Evolutionary conservation across 2,113 vertebrate species (phyloP).

Genomic region (Egretta garzetta): DNA sequence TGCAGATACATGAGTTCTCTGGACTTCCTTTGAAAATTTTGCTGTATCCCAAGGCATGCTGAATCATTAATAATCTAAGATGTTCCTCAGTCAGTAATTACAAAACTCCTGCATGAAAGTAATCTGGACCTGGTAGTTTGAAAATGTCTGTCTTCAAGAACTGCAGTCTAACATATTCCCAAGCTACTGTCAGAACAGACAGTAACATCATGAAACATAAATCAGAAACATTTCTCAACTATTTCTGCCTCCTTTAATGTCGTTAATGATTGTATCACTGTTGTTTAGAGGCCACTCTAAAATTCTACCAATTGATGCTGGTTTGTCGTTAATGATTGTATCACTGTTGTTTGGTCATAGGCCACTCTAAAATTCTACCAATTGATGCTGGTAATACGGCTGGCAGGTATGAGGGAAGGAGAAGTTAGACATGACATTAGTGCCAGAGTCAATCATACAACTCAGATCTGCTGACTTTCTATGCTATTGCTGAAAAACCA

Average conservation of each 20-base stretch:
- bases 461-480: neutral
- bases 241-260: neutral
- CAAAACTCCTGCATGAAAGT: neutral
- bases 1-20: neutral
- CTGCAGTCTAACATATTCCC: neutral
- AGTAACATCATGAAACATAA: neutral
- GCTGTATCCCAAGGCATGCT: neutral
- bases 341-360: neutral
- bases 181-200: neutral
- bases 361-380: neutral
- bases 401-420: neutral
- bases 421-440: neutral
- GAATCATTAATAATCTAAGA: neutral
- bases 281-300: neutral
- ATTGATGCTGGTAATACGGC: neutral
- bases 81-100: neutral
- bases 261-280: neutral
- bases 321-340: neutral
- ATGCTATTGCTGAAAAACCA: neutral
- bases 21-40: neutral
- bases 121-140: neutral
- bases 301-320: neutral
- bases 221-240: neutral
- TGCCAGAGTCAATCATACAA: neutral
- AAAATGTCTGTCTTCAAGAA: neutral